phyloP scores from a whole-genome alignment of 2,113 vertebrate genomes.

The Bos indicus region DNA sequence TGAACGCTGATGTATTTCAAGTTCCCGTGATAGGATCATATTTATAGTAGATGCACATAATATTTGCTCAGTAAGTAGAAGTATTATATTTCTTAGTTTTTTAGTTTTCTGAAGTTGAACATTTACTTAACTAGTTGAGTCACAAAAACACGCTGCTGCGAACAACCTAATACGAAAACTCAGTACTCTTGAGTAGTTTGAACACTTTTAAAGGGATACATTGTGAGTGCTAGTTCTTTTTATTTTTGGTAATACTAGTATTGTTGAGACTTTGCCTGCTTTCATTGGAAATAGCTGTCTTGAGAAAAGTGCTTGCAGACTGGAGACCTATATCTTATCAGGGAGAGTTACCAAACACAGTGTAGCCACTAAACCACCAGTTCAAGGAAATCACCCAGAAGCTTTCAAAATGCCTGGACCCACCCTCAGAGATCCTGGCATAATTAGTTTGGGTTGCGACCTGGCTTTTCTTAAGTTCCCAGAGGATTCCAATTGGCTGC shows the following conservation, averaged over 20 bases:
- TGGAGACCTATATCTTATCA: not conserved
- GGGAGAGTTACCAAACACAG: not conserved
- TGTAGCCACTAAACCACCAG: too few species aligned
- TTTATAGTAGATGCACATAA: not conserved
- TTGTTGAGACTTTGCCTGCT: not conserved
- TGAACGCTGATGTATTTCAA: not conserved
- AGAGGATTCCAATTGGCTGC: not conserved
- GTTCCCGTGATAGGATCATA: not conserved
- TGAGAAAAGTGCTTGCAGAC: not conserved
- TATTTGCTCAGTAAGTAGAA: not conserved
- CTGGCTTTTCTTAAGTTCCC: not conserved
- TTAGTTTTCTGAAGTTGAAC: not conserved
- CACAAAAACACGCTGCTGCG: not conserved
- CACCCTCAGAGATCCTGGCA: not conserved
- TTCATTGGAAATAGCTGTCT: constrained; percentile 24
- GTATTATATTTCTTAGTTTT: not conserved
- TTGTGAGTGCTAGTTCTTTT: not conserved
- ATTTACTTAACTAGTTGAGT: not conserved
- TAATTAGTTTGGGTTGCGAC: not conserved
- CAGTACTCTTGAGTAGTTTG: not conserved
- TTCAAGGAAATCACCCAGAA: not conserved
- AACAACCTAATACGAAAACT: not conserved
- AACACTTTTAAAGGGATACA: not conserved
- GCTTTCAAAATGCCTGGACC: not conserved
- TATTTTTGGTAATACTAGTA: not conserved